Conservation (phyloP, 53 echinoderm and acorn worm species). For the Henricia sp. region DNA sequence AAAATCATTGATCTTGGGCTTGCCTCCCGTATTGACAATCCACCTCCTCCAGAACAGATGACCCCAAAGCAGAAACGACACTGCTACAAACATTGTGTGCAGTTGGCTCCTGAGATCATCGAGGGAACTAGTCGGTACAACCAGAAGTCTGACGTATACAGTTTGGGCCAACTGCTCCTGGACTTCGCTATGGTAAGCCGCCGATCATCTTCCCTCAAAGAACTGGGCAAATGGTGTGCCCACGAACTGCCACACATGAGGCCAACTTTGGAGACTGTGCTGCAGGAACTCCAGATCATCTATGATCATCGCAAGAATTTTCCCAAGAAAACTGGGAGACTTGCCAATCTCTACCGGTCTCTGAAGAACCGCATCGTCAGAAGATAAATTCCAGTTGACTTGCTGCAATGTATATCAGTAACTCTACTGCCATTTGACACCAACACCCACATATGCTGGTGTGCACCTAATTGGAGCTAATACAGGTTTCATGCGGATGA, state of each 20-base stretch:
- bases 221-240: constrained; percentile 23
- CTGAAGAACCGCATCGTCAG: no score
- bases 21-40: constrained; percentile 15
- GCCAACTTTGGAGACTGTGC: constrained; percentile 12
- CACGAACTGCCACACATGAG: constrained; percentile 19
- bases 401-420: no score
- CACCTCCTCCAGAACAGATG: constrained; percentile 28
- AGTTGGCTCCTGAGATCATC: constrained; percentile 52
- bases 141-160: constrained; percentile 46
- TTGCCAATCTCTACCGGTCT: no score
- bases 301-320: no score
- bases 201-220: constrained; percentile 11
- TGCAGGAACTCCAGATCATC: constrained; percentile 24
- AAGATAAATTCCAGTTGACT: no score
- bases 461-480: no score
- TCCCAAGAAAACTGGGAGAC: no score
- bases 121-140: constrained; percentile 29
- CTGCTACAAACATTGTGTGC: constrained; percentile 27
- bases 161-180: constrained; percentile 15
- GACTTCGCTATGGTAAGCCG: constrained; percentile 34
- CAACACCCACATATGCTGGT: no score
- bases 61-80: neutral
- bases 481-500: no score
- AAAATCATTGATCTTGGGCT: constrained; percentile 38
- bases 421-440: no score